Evolutionary conservation across 2,113 vertebrate genomes (phyloP).

Genomic region (Athene noctua): DNA sequence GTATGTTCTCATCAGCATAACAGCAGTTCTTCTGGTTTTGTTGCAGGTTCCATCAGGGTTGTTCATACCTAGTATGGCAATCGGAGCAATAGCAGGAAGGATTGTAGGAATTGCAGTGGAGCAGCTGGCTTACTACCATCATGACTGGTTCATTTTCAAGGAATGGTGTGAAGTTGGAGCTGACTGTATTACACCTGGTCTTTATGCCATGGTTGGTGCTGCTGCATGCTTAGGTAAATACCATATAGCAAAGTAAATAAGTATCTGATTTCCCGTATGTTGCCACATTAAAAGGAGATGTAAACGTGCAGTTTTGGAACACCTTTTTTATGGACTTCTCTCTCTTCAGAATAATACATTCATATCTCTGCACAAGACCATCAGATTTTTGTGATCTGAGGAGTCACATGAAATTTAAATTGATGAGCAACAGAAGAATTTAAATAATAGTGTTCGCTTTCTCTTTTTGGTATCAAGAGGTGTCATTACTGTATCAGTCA

Average conservation of each 20-base stretch:
- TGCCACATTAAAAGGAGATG: not conserved
- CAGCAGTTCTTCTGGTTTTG: not conserved
- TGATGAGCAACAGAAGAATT: not conserved
- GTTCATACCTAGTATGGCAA: constrained; percentile 99
- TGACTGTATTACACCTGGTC: constrained; percentile 96
- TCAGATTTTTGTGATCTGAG: not conserved
- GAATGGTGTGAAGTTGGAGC: constrained; percentile 98
- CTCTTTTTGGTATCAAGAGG: not conserved
- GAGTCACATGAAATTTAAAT: not conserved
- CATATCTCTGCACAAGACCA: accelerated
- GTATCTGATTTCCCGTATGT: not conserved
- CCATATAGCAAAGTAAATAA: not conserved
- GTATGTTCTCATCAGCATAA: not conserved
- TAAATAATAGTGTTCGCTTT: not conserved
- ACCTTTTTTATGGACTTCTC: not conserved
- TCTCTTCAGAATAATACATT: not conserved
- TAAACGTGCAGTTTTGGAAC: not conserved
- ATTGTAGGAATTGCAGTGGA: constrained; percentile 97
- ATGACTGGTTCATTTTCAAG: constrained; percentile 97
- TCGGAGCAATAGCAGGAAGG: constrained; percentile 94
- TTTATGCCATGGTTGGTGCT: constrained; percentile 98
- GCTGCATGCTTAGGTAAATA: constrained; percentile 93
- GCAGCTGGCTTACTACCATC: constrained; percentile 95
- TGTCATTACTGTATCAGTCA: not conserved
- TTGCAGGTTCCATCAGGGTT: constrained; percentile 90